Percentiles rank a stretch among this genome's conserved stretches.
phyloP scores from a whole-genome alignment of 2,888 invertebrate genomes.

The Spatulosminthurus flaviceps region DNA sequence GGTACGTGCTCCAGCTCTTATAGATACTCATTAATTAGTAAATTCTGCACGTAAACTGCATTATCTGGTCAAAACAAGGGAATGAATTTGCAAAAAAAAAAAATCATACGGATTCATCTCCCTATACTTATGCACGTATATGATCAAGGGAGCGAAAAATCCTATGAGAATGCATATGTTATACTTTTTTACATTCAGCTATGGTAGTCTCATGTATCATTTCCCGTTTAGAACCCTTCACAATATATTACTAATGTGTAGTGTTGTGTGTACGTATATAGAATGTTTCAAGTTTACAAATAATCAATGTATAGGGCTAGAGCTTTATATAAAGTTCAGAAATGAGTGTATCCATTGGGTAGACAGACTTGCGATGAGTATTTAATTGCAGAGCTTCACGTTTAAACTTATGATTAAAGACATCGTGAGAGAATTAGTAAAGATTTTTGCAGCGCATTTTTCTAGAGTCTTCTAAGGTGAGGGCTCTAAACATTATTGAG shows the following conservation, averaged over 20 bases:
- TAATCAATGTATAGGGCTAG: too few relatives aligned
- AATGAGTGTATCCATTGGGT: too few relatives aligned
- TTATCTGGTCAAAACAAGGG: conserved; percentile 23
- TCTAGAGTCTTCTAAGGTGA: neutral
- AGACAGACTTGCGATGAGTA: neutral
- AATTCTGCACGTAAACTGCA: conserved; percentile 39
- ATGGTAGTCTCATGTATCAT: too few relatives aligned
- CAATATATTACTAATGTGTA: too few relatives aligned
- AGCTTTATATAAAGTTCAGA: too few relatives aligned
- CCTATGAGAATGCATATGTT: too few relatives aligned
- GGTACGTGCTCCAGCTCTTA: conserved; percentile 31
- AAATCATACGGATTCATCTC: neutral
- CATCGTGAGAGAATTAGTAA: neutral
- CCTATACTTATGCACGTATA: neutral
- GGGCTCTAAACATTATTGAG: conserved; percentile 8
- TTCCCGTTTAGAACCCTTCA: too few relatives aligned
- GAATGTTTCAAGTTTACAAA: too few relatives aligned
- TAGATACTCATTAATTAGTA: conserved; percentile 42
- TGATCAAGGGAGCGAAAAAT: too few relatives aligned
- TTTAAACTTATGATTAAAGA: conserved; percentile 1
- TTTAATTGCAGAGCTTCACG: conserved; percentile 4
- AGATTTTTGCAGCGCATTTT: neutral
- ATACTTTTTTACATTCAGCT: too few relatives aligned
- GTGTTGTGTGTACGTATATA: too few relatives aligned
- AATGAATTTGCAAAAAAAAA: conserved; percentile 4